Conservation (phyloP, 2,888 invertebrate genomes). For the Drosophila prostipennis region DNA sequence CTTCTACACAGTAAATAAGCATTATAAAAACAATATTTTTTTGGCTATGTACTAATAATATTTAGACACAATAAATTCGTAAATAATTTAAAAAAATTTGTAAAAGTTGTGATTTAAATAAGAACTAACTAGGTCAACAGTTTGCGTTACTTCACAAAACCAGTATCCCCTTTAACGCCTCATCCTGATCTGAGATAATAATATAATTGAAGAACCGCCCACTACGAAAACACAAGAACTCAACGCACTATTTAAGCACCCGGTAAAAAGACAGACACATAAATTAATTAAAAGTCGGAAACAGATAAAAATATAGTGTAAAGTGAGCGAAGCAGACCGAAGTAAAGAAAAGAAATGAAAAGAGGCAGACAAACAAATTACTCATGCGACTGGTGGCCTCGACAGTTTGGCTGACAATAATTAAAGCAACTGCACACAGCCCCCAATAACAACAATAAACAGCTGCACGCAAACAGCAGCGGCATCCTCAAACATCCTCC, state of each 20-base stretch:
- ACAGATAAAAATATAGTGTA: constrained; percentile 67
- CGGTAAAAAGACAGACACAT: constrained; percentile 51
- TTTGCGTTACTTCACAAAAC: not conserved
- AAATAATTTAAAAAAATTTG: not conserved
- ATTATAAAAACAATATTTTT: not conserved
- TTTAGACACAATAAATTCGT: too few species aligned
- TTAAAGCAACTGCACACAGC: constrained; percentile 65
- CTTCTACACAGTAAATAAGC: too few species aligned
- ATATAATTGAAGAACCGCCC: constrained; percentile 6
- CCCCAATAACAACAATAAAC: constrained; percentile 38
- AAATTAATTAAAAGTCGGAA: constrained; percentile 80
- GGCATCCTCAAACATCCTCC: constrained; percentile 55
- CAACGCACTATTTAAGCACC: constrained; percentile 48
- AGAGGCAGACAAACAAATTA: constrained; percentile 31
- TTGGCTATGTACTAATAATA: too few species aligned
- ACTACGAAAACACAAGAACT: not conserved
- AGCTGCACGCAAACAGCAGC: constrained; percentile 39
- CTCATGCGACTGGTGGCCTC: constrained; percentile 43
- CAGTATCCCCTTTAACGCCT: not conserved
- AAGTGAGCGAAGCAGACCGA: constrained; percentile 31
- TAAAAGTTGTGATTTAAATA: too few species aligned
- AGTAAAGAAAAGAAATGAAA: constrained; percentile 18
- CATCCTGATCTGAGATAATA: constrained; percentile 3
- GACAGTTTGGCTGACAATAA: constrained; percentile 70
- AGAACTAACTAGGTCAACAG: constrained; percentile 1